Base-by-base conservation (phyloP, 2,113 vertebrate species). In the Dasyornis broadbenti region DNA sequence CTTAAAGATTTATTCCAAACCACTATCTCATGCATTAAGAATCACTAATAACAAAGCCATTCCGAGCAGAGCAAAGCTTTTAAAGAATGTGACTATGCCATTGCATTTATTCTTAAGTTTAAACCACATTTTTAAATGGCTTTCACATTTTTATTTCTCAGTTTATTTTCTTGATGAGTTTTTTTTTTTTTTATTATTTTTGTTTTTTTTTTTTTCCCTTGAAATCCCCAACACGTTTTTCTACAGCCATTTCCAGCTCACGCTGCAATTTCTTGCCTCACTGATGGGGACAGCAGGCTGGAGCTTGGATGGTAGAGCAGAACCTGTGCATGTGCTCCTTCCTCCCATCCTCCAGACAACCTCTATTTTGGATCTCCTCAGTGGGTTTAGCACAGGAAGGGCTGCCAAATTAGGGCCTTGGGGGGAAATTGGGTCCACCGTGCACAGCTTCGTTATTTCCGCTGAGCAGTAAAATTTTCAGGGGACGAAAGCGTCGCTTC, bases 1-100 rank as follows among this genome's bases (percentile, higher is more conserved):
- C 98, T 97, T 97, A 97, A 97, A 98, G 98, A 98, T 98, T 98
- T 98, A 98, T 98, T 98, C 97, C 94, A 96, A 98, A 97, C 94
- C 96, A 96, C 97, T 96, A 97, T 97, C 97, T 97, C 97, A 92
- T 97, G 96, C 98, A 98, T 98, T 98, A 98, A 97, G 98, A 97
- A 97, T 97, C 68, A 57, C 96, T 97, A 97, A 97, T 97, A 97
- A 97, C 86, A 89, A 97, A 97, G 95, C 92, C 96, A 89, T 94
- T 98, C 97, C 37, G 96, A 96, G 97, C 57, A 18, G 82, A 95
- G 95, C 82, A 68, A 97, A 92, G 95, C 97, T 98, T 98, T 98
- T 97, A 97, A 97, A 96, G 92, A 90, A 82, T 71, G 88, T 57
- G 95, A 89, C 79, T 79, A 81, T 78, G 86, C 92, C 72, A 69